Evolutionary conservation across 1,140 invertebrate genomes (phyloP), one percentile per base, ranked within the genome.

Genomic region (Spodoptera litura): DNA sequence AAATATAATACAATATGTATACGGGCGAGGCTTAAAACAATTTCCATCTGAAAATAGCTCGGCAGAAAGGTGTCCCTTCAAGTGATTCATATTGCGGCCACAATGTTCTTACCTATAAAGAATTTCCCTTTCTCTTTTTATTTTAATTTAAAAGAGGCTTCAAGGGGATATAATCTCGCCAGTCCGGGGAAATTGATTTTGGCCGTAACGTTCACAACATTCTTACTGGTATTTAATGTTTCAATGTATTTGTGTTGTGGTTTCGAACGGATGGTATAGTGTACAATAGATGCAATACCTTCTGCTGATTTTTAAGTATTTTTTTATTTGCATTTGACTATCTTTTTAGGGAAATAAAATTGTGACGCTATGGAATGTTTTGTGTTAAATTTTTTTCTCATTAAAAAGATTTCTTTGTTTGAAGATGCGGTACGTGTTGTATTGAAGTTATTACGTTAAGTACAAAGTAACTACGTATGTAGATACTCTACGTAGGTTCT

Each of bases 141-240:
- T 66, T 66, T 66, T 66, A 66, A 66, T 66, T 66, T 66, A 66
- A 66, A 66, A 49, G 62, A 66, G 62, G 62, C 62, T 66, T 66
- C 35, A 66, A 66, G 38, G 62, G 62, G 62, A 66, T 66, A 66
- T 49, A 66, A 66, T 66, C 62, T 51, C n/a, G 62, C 15, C 62
- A 66, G 62, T 49, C 62, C 38, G n/a, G 62, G 62, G 62, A 66
- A 66, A 66, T 66, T 66, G 62, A 66, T 66, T 66, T 66, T 49
- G 38, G 58, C 11, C 4, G 62, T 66, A 20, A 15, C 61, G 62
- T 66, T 66, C 38, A 38, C 62, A 49, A 49, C 49, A 49, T 49
- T 66, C 35, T 66, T 66, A 66, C 35, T 66, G 51, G 49, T 66
- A 66, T 66, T 66, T 49, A 66, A 49, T 49, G 62, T 44, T 49